Conservation (phyloP, 1,140 invertebrate genomes). For the Drosophila virilis region DNA sequence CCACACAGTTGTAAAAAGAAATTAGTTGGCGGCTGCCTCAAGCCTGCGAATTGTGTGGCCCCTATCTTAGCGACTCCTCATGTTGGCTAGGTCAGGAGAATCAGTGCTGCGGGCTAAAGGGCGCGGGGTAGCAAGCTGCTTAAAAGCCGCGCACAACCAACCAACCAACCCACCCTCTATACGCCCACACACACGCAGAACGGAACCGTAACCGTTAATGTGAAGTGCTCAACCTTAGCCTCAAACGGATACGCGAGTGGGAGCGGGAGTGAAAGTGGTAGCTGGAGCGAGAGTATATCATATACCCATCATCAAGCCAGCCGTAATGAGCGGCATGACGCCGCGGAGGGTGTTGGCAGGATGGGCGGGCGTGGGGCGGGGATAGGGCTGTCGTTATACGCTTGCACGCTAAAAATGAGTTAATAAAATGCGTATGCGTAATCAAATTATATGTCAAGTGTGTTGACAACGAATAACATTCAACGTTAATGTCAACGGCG, state of each 20-base stretch:
- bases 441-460: conserved; percentile 83
- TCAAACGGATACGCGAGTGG: neutral
- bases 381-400: conserved; percentile 28
- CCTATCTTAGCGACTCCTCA: neutral
- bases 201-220: conserved; percentile 68
- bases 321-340: conserved; percentile 33
- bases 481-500: conserved; percentile 66
- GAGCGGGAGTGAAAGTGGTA: too few relatives aligned
- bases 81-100: conserved; percentile 20
- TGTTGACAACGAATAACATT: conserved; percentile 78
- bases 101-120: neutral
- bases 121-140: neutral
- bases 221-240: conserved; percentile 42
- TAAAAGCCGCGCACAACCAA: neutral
- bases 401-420: conserved; percentile 71
- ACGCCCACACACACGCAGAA: conserved; percentile 5
- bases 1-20: conserved; percentile 76
- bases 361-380: neutral
- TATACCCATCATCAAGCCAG: conserved; percentile 69
- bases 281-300: conserved; percentile 61
- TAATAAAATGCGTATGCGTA: conserved; percentile 82
- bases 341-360: conserved; percentile 4
- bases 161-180: neutral
- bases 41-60: conserved; percentile 13
- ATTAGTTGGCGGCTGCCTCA: conserved; percentile 59